Conservation (phyloP, 2,888 invertebrate species). For the Harpalus rufipes region DNA sequence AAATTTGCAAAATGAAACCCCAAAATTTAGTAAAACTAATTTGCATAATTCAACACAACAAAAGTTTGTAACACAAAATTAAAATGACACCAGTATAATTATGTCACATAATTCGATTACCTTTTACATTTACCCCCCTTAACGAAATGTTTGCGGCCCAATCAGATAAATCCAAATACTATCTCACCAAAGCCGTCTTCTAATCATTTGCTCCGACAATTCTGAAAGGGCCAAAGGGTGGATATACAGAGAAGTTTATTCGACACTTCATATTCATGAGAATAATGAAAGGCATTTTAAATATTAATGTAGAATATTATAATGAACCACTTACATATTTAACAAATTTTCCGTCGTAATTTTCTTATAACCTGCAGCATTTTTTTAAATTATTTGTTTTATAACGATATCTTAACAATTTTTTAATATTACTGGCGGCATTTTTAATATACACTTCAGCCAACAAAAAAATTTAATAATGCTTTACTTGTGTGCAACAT, state of each 20-base stretch:
- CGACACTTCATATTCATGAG: not conserved
- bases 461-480: no score
- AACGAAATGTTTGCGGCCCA: not conserved
- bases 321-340: not conserved
- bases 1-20: constrained; percentile 3
- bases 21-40: constrained; percentile 12
- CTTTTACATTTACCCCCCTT: constrained; percentile 4
- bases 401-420: no score
- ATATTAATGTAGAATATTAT: not conserved
- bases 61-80: constrained; percentile 13
- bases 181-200: constrained; percentile 11
- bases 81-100: constrained; percentile 13
- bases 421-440: no score
- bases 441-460: no score
- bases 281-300: not conserved
- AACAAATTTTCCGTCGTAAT: not conserved
- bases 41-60: constrained; percentile 44
- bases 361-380: not conserved
- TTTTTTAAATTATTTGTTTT: no score
- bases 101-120: not conserved
- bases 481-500: no score
- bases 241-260: not conserved
- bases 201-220: not conserved
- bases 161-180: constrained; percentile 2
- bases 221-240: constrained; percentile 6